Evolutionary conservation across 2,113 vertebrate genomes (phyloP).

Genomic region (Rhizomys pruinosus): DNA sequence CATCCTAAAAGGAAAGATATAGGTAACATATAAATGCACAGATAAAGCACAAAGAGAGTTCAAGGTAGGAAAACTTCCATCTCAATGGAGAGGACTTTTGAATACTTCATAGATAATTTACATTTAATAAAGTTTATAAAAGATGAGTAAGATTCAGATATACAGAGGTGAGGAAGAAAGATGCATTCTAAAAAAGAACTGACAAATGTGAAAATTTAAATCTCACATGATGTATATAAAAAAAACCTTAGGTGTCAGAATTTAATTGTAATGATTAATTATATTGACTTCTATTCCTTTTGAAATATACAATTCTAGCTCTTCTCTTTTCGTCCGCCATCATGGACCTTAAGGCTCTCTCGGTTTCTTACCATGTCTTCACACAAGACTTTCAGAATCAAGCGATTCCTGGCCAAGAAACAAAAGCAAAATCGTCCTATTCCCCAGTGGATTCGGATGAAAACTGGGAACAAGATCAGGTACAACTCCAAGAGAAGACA

Average conservation of each 20-base stretch:
- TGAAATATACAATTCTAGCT: conserved; percentile 23
- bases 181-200: not conserved
- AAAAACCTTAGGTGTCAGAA: not conserved
- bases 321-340: too few species aligned
- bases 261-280: conserved; percentile 45
- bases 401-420: too few species aligned
- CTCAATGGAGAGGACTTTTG: not conserved
- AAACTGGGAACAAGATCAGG: too few species aligned
- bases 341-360: too few species aligned
- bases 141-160: not conserved
- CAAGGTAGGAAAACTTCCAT: not conserved
- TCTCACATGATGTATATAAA: not conserved
- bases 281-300: conserved; percentile 3
- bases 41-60: not conserved
- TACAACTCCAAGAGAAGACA: too few species aligned
- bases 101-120: conserved; percentile 4
- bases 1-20: conserved; percentile 2
- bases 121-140: conserved; percentile 43
- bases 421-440: too few species aligned
- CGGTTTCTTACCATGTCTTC: too few species aligned
- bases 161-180: not conserved
- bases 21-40: not conserved
- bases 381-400: too few species aligned
- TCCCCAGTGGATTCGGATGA: too few species aligned
- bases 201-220: not conserved